Evolutionary conservation across 2,113 vertebrate species (phyloP).

Genomic region (Phyllostomus discolor): DNA sequence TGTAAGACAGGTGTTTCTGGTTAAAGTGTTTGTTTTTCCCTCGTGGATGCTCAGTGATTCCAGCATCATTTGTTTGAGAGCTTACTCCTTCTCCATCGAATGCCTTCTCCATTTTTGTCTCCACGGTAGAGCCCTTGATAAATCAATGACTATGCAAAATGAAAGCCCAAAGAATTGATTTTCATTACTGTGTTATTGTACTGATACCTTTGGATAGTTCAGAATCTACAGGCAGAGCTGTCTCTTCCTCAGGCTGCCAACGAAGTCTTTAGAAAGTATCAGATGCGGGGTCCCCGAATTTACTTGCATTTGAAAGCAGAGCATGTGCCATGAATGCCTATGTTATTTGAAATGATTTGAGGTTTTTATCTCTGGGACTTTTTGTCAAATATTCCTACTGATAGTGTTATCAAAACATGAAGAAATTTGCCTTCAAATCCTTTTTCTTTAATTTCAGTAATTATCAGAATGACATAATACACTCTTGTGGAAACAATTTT

Average conservation of each 20-base stretch:
- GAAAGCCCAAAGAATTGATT: not conserved
- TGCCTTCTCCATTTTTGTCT: not conserved
- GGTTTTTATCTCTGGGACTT: not conserved
- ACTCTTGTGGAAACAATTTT: not conserved
- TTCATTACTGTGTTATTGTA: not conserved
- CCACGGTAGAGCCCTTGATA: not conserved
- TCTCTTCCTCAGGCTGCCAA: not conserved
- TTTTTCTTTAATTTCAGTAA: not conserved
- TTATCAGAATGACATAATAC: not conserved
- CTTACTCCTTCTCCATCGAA: not conserved
- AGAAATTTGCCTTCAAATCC: not conserved
- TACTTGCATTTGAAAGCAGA: not conserved
- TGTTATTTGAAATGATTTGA: not conserved
- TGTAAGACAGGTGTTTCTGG: not conserved
- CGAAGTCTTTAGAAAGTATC: not conserved
- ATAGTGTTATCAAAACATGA: not conserved
- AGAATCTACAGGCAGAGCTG: not conserved
- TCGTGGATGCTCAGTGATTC: fast-evolving
- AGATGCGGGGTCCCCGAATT: not conserved
- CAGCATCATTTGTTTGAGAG: not conserved
- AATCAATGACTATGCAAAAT: not conserved
- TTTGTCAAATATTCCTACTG: not conserved
- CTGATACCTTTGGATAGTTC: not conserved
- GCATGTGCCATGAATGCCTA: not conserved
- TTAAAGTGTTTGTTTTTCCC: not conserved